Evolutionary conservation across 1,140 invertebrate genomes (phyloP).

Genomic region (Proales similis): DNA sequence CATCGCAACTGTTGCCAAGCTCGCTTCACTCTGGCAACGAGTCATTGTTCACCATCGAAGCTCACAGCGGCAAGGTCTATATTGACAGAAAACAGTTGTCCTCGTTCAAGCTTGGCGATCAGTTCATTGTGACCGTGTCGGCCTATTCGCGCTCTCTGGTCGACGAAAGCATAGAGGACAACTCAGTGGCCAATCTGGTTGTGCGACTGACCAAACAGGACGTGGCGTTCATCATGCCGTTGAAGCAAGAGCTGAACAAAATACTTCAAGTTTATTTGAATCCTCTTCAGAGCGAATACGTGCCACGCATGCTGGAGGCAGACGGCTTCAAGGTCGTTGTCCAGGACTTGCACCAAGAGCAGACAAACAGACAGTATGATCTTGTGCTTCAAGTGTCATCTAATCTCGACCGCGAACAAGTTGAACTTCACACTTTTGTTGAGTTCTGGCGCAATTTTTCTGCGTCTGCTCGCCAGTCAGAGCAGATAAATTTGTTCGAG

Average conservation of each 20-base stretch:
- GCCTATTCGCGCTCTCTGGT: conserved; percentile 11
- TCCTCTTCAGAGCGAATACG: conserved; percentile 9
- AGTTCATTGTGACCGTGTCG: conserved; percentile 17
- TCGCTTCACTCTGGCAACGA: no score
- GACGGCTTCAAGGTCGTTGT: conserved; percentile 31
- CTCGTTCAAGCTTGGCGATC: conserved; percentile 22
- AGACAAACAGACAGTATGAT: background rate
- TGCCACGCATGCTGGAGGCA: conserved; percentile 9
- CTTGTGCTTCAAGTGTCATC: conserved; percentile 19
- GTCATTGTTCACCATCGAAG: conserved; percentile 8
- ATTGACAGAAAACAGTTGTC: background rate
- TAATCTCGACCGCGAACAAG: conserved; percentile 8
- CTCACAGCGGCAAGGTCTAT: conserved; percentile 20
- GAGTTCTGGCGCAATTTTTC: conserved; percentile 20
- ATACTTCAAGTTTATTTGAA: conserved; percentile 4
- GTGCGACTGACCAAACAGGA: conserved; percentile 18
- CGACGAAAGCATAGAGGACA: conserved; percentile 25
- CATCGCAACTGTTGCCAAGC: conserved; percentile 4
- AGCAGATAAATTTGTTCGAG: no score
- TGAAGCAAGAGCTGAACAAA: background rate
- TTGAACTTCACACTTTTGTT: conserved; percentile 17
- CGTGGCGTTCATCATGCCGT: conserved; percentile 7
- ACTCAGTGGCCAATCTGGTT: conserved; percentile 6
- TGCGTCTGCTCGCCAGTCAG: background rate
- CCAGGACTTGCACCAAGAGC: conserved; percentile 2